Evolutionary conservation across 2,888 invertebrate species (phyloP), one percentile per base, ranked within the genome.

Genomic region (Euplexia lucipara): DNA sequence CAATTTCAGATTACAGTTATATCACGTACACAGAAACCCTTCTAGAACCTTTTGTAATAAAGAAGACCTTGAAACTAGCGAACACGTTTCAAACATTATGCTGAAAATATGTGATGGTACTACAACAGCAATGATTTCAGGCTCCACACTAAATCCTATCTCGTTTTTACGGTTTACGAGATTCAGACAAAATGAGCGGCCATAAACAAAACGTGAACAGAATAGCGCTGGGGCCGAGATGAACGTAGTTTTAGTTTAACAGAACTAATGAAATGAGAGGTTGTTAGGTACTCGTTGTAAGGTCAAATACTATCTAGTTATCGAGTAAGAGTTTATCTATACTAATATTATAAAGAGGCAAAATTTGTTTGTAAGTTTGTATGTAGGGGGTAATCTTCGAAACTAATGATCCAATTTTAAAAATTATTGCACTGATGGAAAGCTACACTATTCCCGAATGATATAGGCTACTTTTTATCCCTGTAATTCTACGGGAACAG

Each of bases 201-300:
- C 32, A 42, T 71, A 75, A 75, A 71, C 75, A 60, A 68, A 42
- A 75, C 75, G 70, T 60, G 75, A 42, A 60, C 41, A 22, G 68
- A 68, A 75, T 54, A 42, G 18, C 37, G 1, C 30, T 37, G 26
- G 5, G 53, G 26, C 32, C 12, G 32, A 66, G 18, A 35, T 49
- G 47, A 16, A 34, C 41, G 8, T 18, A 35, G 16, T 39, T 51
- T 7, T 18, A 35, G 20, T 39, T 51, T 6, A 10, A 9, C 47
- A 7, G 3, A 41, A 30, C 41, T 72, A 6, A 10, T 10, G 49
- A 22, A 22, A 34, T 49, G 37, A 39, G 12, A 16, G 4, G 34
- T 3, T 34, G 20, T 64, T 9, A n/a, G n/a, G n/a, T n/a, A 39
- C 63, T 63, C 18, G 32, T 14, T 22, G 37, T 18, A 16, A 57